Evolutionary conservation across 2,888 invertebrate genomes (phyloP).

Genomic region (Agrypnus murinus): DNA sequence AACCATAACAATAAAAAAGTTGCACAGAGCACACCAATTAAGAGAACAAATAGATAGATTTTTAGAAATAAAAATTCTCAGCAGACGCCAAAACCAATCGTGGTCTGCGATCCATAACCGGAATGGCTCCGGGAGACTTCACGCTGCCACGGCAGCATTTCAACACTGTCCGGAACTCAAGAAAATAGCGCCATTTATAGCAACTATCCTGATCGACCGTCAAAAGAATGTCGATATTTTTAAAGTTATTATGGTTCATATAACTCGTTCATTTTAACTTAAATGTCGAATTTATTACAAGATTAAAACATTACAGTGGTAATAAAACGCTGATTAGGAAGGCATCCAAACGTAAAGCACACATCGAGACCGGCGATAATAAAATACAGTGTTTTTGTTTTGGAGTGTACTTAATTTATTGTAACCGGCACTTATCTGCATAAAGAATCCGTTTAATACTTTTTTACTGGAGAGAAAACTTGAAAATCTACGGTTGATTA

Average conservation of each 20-base stretch:
- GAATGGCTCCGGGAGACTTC: constrained; percentile 28
- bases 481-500: constrained; percentile 24
- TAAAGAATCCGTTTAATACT: constrained; percentile 13
- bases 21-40: not conserved
- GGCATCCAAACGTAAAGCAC: constrained; percentile 6
- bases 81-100: constrained; percentile 23
- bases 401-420: constrained; percentile 16
- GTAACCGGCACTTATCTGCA: constrained; percentile 19
- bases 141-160: constrained; percentile 19
- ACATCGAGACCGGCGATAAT: not conserved
- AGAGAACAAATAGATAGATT: constrained; percentile 9
- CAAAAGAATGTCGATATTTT: constrained; percentile 18
- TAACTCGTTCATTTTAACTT: constrained; percentile 10
- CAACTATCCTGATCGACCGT: constrained; percentile 27
- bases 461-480: constrained; percentile 11
- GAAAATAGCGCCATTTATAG: constrained; percentile 24
- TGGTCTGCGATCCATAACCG: constrained; percentile 30
- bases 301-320: not conserved
- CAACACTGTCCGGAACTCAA: constrained; percentile 21
- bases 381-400: constrained; percentile 24
- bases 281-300: not conserved
- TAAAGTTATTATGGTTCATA: not conserved
- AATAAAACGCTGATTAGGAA: not conserved
- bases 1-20: too few relatives aligned
- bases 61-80: constrained; percentile 16